Evolutionary conservation across 64 coral and sea anemone species (phyloP), one percentile per base, ranked within the genome.

Genomic region (Cladopsammia gracilis): DNA sequence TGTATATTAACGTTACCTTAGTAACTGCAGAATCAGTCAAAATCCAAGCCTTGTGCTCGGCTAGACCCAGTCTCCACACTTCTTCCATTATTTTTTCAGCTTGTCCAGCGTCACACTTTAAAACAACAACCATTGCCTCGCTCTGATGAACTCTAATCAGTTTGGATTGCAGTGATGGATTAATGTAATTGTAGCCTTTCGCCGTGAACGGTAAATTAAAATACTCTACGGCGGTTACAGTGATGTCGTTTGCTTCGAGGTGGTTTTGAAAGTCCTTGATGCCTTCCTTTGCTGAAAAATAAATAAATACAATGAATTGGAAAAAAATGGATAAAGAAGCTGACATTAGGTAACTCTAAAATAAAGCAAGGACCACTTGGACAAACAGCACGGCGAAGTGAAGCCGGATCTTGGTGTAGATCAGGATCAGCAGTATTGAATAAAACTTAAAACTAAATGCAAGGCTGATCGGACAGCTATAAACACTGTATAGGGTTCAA

Each of bases 21-120:
- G 65, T 48, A 19, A 81, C 46, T 49, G 72, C 46, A 80, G 72
- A 57, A 46, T 70, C 89, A 10, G 76, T 59, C 24, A 80, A 69
- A 26, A 90, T 48, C 89, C 89, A 90, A 43, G 62, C 89, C 16
- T 50, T 54, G 16, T 90, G 15, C 50, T 82, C 45, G 6, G 79
- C 10, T 76, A 90, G 79, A 25, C 71, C 76, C 62, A 67, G 14
- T 25, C 58, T 71, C 58, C 60, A 16, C 64, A 76, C 89, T 82
- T 81, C 23, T 61, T 79, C 46, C 47, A 90, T 10, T 25, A 82
- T 76, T 19, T 26, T 25, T 9, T 25, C 52, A 11, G 58, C 44
- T 14, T 68, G 48, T 13, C 20, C 11, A 26, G 76, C 48, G 16
- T 53, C 26, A 64, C 76, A 81, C 59, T 68, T 90, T 62, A 90